These are phyloP conservation scores for Lampropteryx suffumata DNA, from an alignment of 2,888 invertebrate species.

Conservation along the genomic window DNA sequence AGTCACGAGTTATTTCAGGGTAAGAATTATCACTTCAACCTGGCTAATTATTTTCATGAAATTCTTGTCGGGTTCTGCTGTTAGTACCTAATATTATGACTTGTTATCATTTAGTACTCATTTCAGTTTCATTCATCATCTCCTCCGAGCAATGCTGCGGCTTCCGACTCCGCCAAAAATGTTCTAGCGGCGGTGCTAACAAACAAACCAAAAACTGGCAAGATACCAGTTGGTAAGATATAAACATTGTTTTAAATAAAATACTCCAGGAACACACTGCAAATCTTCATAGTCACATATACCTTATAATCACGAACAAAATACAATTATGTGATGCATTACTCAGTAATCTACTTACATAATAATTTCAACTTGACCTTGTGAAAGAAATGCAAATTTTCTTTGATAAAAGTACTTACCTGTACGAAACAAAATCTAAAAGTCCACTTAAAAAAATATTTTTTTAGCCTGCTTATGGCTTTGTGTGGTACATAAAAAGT, in stretches of 20 bases:
- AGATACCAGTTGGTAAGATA: constrained; percentile 80
- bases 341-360: no score
- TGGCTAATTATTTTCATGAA: constrained; percentile 10
- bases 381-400: constrained; percentile 39
- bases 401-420: constrained; percentile 8
- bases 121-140: constrained; percentile 64
- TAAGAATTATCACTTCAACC: constrained; percentile 33
- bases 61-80: background rate
- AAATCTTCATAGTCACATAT: no score
- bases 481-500: no score
- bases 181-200: constrained; percentile 76
- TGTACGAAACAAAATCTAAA: no score
- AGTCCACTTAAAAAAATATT: no score
- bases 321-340: no score
- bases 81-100: background rate
- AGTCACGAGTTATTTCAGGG: constrained; percentile 63
- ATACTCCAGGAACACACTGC: no score
- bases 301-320: no score
- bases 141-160: constrained; percentile 47
- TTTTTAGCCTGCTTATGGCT: no score
- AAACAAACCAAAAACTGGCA: constrained; percentile 76
- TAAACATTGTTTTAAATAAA: no score
- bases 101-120: constrained; percentile 2
- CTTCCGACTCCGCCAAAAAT: constrained; percentile 72
- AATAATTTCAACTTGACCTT: constrained; percentile 57